Conservation (phyloP, 2,113 vertebrate genomes). For the Okapia johnstoni region DNA sequence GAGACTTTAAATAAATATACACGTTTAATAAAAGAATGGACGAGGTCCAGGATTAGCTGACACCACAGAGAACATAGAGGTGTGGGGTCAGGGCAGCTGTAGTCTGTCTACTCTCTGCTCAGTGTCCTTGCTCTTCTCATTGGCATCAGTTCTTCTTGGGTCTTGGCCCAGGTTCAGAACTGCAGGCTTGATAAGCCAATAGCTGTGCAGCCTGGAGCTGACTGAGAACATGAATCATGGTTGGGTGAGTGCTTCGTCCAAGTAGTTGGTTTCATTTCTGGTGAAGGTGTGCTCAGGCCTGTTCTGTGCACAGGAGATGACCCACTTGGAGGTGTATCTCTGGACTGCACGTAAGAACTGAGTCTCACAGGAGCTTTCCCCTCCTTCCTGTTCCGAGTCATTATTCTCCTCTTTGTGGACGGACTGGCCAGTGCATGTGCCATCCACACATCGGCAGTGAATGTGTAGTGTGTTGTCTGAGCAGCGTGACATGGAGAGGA, state of each 20-base stretch:
- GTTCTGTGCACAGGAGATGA: rapidly evolving
- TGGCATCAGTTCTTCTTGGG: rapidly evolving
- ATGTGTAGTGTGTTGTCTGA: not conserved
- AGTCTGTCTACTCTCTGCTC: not conserved
- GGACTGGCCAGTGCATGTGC: too few relatives aligned
- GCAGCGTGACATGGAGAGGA: rapidly evolving
- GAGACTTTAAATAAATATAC: too few relatives aligned
- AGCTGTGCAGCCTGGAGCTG: rapidly evolving
- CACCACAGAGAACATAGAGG: rapidly evolving
- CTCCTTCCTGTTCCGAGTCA: not conserved
- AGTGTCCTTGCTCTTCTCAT: not conserved
- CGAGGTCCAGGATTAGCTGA: rapidly evolving
- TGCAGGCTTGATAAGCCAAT: not conserved
- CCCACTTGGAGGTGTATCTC: rapidly evolving
- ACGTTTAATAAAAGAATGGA: not conserved
- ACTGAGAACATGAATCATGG: rapidly evolving
- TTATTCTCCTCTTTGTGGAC: not conserved
- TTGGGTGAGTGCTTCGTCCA: rapidly evolving
- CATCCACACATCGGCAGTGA: rapidly evolving
- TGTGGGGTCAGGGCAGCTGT: too few relatives aligned
- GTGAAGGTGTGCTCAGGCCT: rapidly evolving
- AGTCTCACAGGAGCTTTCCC: not conserved
- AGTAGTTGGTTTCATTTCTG: rapidly evolving
- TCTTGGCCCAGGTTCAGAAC: not conserved
- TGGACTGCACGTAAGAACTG: rapidly evolving